Conservation (phyloP, 2,888 invertebrate species). For the Dicyrtomina minuta region DNA sequence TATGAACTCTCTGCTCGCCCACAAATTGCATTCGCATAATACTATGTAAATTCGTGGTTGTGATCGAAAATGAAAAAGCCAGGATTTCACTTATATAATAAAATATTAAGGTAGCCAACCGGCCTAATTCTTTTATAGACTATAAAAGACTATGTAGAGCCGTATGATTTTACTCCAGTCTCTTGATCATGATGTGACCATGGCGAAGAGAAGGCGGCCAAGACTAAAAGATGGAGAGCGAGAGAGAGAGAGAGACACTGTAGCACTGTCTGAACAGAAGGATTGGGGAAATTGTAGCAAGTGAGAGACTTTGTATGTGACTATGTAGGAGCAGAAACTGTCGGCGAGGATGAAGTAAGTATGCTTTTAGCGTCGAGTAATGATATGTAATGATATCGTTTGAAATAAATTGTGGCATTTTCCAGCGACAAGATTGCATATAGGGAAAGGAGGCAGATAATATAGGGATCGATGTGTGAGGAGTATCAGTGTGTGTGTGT, state of each 20-base stretch:
- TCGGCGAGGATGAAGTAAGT: constrained; percentile 20
- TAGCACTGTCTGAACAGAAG: not conserved
- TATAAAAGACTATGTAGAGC: too few species aligned
- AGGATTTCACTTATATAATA: too few species aligned
- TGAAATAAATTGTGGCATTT: constrained; percentile 22
- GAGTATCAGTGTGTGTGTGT: not conserved
- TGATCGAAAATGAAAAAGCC: too few species aligned
- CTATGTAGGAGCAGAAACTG: not conserved
- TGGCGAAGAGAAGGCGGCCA: not conserved
- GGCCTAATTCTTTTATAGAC: too few species aligned
- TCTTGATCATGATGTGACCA: too few species aligned
- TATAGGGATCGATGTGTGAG: not conserved
- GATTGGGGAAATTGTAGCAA: not conserved
- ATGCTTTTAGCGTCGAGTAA: constrained; percentile 10
- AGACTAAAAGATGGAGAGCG: constrained; percentile 23
- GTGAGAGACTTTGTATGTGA: not conserved
- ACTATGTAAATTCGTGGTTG: too few species aligned
- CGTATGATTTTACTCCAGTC: too few species aligned
- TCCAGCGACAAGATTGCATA: constrained; percentile 18
- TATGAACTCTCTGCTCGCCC: too few species aligned
- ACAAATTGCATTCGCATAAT: too few species aligned
- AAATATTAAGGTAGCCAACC: too few species aligned
- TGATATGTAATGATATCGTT: constrained; percentile 24
- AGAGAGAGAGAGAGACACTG: constrained; percentile 10
- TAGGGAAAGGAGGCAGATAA: not conserved